Evolutionary conservation across 2,797 vertebrate genomes (phyloP).

Genomic region (Pelobates cultripes): DNA sequence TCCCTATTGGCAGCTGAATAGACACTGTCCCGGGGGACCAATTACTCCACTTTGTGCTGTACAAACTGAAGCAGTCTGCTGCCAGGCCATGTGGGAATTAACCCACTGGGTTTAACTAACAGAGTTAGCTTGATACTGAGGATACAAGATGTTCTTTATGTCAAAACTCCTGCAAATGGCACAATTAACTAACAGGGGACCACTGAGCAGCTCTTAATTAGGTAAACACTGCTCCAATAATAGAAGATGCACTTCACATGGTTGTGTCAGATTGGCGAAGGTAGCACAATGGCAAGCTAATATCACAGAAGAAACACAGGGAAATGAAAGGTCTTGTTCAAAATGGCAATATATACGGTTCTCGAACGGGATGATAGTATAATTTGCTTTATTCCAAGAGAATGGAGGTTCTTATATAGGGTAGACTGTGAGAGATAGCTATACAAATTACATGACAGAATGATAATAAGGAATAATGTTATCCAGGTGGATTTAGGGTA

Average conservation of each 20-base stretch:
- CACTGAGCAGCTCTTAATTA: constrained; percentile 76
- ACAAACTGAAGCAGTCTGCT: constrained; percentile 61
- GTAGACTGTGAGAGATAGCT: no score
- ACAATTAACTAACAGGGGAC: constrained; percentile 74
- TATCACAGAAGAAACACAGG: no score
- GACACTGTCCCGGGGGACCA: constrained; percentile 69
- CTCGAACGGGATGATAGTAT: no score
- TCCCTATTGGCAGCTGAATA: constrained; percentile 69
- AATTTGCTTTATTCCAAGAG: no score
- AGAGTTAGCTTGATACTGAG: constrained; percentile 61
- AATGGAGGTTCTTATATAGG: no score
- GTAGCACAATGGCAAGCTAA: background rate
- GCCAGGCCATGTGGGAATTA: constrained; percentile 58
- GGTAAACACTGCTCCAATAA: constrained; percentile 68
- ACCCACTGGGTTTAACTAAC: constrained; percentile 61
- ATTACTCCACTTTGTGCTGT: constrained; percentile 67
- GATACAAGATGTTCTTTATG: constrained; percentile 65
- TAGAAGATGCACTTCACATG: constrained; percentile 44
- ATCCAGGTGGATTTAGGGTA: no score
- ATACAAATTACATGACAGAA: no score
- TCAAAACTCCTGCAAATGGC: constrained; percentile 76
- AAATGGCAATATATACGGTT: no score
- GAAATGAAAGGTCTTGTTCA: no score
- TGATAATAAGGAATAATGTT: no score
- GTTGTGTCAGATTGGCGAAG: constrained; percentile 62